Evolutionary conservation across 64 coral and sea anemone genomes (phyloP), one percentile per base, ranked within the genome.

Genomic region (Dendrophyllia cribrosa): DNA sequence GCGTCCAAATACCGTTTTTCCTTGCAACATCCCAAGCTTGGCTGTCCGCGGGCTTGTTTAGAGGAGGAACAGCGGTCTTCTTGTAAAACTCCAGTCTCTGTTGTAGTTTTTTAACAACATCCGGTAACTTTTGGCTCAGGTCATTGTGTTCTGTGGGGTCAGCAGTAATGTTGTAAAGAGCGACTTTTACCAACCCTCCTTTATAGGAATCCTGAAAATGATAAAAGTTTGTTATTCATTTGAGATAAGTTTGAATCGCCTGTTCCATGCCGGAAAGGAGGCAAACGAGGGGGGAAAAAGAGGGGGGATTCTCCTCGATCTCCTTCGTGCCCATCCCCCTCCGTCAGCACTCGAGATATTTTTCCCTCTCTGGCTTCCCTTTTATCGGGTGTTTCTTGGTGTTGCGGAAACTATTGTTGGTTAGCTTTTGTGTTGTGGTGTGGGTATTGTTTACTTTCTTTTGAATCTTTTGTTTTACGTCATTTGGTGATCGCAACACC

Each of bases 131-230:
- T 23, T 84, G 80, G 61, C 80, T 84, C 4, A 84, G 46, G n/a
- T 84, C 80, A 22, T 0, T 68, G 62, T 23, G 80, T 68, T 84
- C 80, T 51, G 60, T 67, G 7, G 80, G 80, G 46, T 84, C 80
- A 84, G 80, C 80, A 5, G 80, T 84, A 51, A 84, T 84, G 62
- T 84, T 84, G 63, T 84, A 84, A 4, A 84, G 80, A 52, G 80
- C 80, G 67, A 84, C 34, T 84, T 84, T 22, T 9, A 84, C 50
- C 43, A 84, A 23, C 6, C 61, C 46, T 84, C 2, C n/a, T 11
- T 51, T 19, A 10, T 67, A 61, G 11, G 45, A 68, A 12, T 45
- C 51, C 80, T 84, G 43, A 22, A 84, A 84, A 49, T 8, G 7
- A 50, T 2, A 74, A 74, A 70, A 34, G 34, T 34, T 34, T 34